Conservation (phyloP, 2,113 vertebrate species). For the Pachyramphus minor region DNA sequence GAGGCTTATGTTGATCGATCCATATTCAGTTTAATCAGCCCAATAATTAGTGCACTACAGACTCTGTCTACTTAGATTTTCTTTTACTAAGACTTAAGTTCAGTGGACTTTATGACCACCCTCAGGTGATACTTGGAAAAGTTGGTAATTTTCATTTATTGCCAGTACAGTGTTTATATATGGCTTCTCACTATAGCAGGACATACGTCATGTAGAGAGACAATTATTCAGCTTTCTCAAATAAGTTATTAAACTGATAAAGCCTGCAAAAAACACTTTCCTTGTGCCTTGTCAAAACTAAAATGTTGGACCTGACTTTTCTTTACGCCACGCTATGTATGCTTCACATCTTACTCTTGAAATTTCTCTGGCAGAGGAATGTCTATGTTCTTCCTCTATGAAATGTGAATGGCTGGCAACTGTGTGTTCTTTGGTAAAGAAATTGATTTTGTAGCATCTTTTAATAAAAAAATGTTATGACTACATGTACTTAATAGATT, state of each 20-base stretch:
- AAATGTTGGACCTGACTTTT: background rate
- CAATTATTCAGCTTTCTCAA: background rate
- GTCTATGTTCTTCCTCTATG: background rate
- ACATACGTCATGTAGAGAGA: background rate
- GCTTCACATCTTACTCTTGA: background rate
- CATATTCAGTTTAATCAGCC: background rate
- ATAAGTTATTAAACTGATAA: background rate
- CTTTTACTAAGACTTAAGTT: background rate
- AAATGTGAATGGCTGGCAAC: background rate
- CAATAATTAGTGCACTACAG: background rate
- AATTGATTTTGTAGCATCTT: background rate
- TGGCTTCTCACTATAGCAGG: background rate
- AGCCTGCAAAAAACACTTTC: background rate
- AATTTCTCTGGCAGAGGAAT: background rate
- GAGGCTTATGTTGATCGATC: background rate
- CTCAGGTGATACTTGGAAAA: background rate
- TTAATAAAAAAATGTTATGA: background rate
- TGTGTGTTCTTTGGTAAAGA: background rate
- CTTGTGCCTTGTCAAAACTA: background rate
- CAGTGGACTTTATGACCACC: background rate
- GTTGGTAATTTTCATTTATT: background rate
- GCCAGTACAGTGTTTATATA: background rate
- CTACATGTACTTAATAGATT: background rate
- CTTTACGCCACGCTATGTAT: background rate
- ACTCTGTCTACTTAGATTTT: background rate